Base-by-base conservation (phyloP, 2,113 vertebrate species). In the Calypte anna region DNA sequence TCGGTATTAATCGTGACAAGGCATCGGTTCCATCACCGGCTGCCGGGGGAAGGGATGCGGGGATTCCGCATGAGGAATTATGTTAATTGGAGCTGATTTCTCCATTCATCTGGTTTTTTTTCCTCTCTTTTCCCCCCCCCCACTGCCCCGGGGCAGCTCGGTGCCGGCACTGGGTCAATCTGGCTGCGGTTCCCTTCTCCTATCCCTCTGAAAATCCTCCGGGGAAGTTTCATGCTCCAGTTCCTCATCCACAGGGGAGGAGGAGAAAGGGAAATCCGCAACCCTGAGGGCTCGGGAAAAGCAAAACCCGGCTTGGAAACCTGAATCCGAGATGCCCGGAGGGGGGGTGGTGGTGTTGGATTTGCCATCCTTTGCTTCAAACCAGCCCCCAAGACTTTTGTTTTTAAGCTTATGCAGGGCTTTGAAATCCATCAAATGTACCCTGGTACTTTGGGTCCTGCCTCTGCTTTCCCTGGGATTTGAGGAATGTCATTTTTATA, bases 171-270 rank as follows among this genome's bases (percentile, higher is more conserved):
- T 25, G 76, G 63, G n/a, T 9, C 21, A 17, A 48, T 20, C 28
- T 17, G 79, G 50, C 81, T 21, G 79, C 9, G 22, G 75, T 57
- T 61, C 13, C 33, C 63, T 6, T 5, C 21, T 53, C 88, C 44
- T 64, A 19, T 70, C 91, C 62, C 59, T 11, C 53, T 38, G 54
- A 43, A 18, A 51, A 82, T 91, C 88, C 88, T 54, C 73, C 30
- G 38, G 81, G 8, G 1, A 54, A 92, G 91, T 93, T 96, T 95
- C 81, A 75, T 78, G 94, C 94, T 95, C 96, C 96, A 94, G 73
- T 96, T 95, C 80, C 89, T 86, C 68, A 28, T 67, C 83, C 9
- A 11, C 48, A 28, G 83, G 62, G 79, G 38, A 82, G 75, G 69
- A 83, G 54, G 54, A 54, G 55, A 21, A 21, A 23, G 57, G 48